A percentile compares a stretch with the other conserved stretches of the same genome.
Conservation (phyloP, 2,888 invertebrate species). For the Tetragonisca angustula region DNA sequence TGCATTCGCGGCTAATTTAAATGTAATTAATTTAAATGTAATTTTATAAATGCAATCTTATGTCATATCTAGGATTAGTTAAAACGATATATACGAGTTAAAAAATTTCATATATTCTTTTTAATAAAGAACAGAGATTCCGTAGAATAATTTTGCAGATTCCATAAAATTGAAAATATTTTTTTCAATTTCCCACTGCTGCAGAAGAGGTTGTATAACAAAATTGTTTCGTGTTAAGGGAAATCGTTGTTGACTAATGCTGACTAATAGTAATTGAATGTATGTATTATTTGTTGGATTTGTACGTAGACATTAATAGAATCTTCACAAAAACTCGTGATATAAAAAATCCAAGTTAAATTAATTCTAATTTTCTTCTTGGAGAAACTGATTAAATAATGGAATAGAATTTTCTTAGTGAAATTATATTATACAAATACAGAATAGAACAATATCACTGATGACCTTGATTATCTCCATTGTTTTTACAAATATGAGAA, state of each 20-base stretch:
- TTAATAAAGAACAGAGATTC: background rate
- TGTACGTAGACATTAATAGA: constrained; percentile 66
- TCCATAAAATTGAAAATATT: background rate
- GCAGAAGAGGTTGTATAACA: background rate
- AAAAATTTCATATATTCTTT: too few relatives aligned
- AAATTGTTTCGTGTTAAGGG: background rate
- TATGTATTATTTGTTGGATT: constrained; percentile 32
- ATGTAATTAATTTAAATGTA: background rate
- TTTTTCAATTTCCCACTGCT: background rate
- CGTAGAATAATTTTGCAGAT: background rate
- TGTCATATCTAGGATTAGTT: background rate
- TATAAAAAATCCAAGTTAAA: constrained; percentile 44
- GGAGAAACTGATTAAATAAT: background rate
- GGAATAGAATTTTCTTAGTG: background rate
- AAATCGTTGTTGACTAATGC: constrained; percentile 16
- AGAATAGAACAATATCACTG: background rate
- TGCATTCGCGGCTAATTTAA: constrained; percentile 18
- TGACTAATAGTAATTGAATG: constrained; percentile 66
- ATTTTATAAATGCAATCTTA: background rate
- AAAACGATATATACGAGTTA: background rate
- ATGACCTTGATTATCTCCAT: too few relatives aligned
- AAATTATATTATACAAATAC: constrained; percentile 4
- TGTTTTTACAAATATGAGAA: too few relatives aligned
- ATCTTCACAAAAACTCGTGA: constrained; percentile 61
- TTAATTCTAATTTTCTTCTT: background rate